Conservation (phyloP, 2,797 vertebrate genomes). For the Hylomyscus alleni region DNA sequence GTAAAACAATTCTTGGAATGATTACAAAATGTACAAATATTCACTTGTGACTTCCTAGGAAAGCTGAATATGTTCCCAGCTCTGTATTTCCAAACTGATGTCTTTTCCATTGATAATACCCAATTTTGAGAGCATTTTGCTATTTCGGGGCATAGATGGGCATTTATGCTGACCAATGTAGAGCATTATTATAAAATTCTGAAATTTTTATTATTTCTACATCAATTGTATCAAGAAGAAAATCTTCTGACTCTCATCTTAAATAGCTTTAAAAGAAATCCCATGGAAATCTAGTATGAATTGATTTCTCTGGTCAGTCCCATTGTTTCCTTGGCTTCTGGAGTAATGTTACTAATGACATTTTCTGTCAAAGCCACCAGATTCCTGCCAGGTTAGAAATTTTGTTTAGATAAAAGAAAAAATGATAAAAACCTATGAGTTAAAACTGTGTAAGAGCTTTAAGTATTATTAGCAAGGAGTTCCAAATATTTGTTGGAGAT, state of each 20-base stretch:
- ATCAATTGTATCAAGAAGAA: background rate
- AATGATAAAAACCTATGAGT: background rate
- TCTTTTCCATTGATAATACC: background rate
- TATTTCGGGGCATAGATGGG: background rate
- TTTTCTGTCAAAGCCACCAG: background rate
- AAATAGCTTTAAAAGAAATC: background rate
- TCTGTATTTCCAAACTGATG: background rate
- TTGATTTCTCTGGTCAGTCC: background rate
- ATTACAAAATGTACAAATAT: background rate
- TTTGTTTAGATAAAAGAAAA: background rate
- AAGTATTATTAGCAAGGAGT: background rate
- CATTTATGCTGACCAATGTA: background rate
- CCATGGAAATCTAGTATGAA: rapidly evolving
- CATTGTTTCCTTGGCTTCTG: background rate
- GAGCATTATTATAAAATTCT: background rate
- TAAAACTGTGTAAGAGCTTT: background rate
- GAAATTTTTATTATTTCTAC: conserved; percentile 26
- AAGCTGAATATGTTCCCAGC: background rate
- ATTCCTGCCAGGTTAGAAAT: background rate
- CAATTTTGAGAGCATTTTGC: background rate
- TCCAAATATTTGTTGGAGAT: background rate
- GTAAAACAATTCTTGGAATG: background rate
- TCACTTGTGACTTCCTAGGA: background rate
- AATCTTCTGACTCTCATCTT: background rate
- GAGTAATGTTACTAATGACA: background rate